These are phyloP conservation scores for Cardinalis cardinalis DNA, from an alignment of 2,113 vertebrate genomes.

Conservation along the genomic window DNA sequence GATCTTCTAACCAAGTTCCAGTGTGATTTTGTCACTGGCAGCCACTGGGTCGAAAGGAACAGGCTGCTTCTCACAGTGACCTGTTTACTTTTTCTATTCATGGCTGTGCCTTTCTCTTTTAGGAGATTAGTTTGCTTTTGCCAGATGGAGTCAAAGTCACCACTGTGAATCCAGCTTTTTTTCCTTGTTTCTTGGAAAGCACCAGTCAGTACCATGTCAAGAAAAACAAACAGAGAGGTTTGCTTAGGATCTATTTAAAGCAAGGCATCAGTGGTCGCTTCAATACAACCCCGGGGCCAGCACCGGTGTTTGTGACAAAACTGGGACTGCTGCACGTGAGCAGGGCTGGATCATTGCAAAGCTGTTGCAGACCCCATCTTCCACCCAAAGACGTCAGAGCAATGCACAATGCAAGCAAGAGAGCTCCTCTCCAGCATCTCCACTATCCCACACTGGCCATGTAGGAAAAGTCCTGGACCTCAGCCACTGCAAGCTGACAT, in stretches of 20 bases:
- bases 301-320: slow-evolving; percentile 21
- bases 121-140: slow-evolving; percentile 18
- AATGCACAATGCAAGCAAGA: neutral
- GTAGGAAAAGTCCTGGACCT: neutral
- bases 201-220: slow-evolving; percentile 67
- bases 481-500: neutral
- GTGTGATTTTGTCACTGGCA: neutral
- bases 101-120: slow-evolving; percentile 33
- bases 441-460: neutral
- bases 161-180: slow-evolving; percentile 49
- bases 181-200: slow-evolving; percentile 76
- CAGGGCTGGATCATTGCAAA: neutral
- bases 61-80: neutral
- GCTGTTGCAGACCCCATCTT: neutral
- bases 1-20: neutral
- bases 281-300: slow-evolving; percentile 23
- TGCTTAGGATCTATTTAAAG: slow-evolving; percentile 70
- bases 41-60: neutral
- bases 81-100: slow-evolving; percentile 4
- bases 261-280: slow-evolving; percentile 33
- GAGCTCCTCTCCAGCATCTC: neutral
- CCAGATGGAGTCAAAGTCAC: slow-evolving; percentile 63
- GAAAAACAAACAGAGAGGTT: slow-evolving; percentile 73
- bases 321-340: neutral
- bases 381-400: neutral